Percentiles rank a stretch among this genome's conserved stretches.
phyloP scores from a whole-genome alignment of 1,140 invertebrate genomes.

The Drosophila biarmipes region DNA sequence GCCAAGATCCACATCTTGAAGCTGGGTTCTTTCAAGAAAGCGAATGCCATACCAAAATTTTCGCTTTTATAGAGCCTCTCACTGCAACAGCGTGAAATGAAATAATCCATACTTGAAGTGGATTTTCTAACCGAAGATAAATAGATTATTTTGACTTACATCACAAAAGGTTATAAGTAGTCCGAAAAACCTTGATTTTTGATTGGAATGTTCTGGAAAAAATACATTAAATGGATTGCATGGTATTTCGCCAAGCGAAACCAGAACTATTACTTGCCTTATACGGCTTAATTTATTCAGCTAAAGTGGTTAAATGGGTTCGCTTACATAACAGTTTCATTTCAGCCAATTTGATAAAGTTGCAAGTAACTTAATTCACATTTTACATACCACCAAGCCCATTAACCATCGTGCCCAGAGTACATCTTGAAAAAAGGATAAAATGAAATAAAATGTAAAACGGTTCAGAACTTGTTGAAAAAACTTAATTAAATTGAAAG shows the following conservation, averaged over 20 bases:
- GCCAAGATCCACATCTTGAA: background rate
- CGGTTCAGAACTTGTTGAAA: constrained; percentile 31
- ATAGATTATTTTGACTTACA: background rate
- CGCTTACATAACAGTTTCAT: too few relatives aligned
- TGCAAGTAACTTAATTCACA: background rate
- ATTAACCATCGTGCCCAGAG: background rate
- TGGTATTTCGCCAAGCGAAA: too few relatives aligned
- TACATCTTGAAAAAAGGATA: constrained; percentile 3
- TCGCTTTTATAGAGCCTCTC: background rate
- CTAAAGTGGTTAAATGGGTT: background rate
- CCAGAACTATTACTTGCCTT: too few relatives aligned
- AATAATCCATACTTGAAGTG: background rate
- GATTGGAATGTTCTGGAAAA: background rate
- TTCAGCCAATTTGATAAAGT: background rate
- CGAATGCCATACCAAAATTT: background rate
- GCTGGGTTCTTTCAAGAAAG: background rate
- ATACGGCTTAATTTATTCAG: background rate
- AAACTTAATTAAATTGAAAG: constrained; percentile 78
- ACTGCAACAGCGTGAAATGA: background rate
- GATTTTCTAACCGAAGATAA: background rate
- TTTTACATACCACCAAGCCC: background rate
- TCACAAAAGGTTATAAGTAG: constrained; percentile 2
- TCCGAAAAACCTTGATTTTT: background rate
- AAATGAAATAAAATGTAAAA: constrained; percentile 15
- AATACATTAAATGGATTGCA: background rate